Percentiles rank a stretch among this genome's conserved stretches.
Conservation (phyloP, 2,113 vertebrate species). For the Cromileptes altivelis region DNA sequence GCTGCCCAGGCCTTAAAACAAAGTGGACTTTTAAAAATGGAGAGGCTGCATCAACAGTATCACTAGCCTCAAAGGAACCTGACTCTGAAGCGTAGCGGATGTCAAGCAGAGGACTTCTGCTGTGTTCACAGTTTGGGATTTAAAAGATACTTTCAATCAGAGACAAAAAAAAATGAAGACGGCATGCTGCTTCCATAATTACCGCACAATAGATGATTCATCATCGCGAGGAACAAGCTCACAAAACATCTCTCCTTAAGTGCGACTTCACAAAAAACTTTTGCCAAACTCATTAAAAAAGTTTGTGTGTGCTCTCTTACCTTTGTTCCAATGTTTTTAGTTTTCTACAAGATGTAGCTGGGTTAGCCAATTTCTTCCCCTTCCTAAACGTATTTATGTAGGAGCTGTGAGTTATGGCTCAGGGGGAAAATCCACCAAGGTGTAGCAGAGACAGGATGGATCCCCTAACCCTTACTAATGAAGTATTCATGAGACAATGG, state of each 20-base stretch:
- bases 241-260: constrained; percentile 41
- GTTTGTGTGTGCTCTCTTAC: constrained; percentile 37
- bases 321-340: constrained; percentile 21
- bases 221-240: constrained; percentile 17
- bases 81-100: constrained; percentile 10
- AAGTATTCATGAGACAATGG: constrained; percentile 52
- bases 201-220: constrained; percentile 51
- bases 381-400: constrained; percentile 37
- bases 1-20: not conserved
- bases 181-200: constrained; percentile 51
- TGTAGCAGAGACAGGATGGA: constrained; percentile 44
- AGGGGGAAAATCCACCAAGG: constrained; percentile 33
- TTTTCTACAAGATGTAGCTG: constrained; percentile 29
- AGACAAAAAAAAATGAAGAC: constrained; percentile 25
- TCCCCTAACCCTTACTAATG: constrained; percentile 36
- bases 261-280: constrained; percentile 41
- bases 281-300: constrained; percentile 58
- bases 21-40: not conserved
- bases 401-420: constrained; percentile 50
- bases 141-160: constrained; percentile 60
- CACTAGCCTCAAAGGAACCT: constrained; percentile 15
- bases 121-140: constrained; percentile 54
- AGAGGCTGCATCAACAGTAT: constrained; percentile 21
- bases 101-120: constrained; percentile 40
- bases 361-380: constrained; percentile 25